Evolutionary conservation across 2,113 vertebrate species (phyloP).

Genomic region (Scytalopus superciliaris): DNA sequence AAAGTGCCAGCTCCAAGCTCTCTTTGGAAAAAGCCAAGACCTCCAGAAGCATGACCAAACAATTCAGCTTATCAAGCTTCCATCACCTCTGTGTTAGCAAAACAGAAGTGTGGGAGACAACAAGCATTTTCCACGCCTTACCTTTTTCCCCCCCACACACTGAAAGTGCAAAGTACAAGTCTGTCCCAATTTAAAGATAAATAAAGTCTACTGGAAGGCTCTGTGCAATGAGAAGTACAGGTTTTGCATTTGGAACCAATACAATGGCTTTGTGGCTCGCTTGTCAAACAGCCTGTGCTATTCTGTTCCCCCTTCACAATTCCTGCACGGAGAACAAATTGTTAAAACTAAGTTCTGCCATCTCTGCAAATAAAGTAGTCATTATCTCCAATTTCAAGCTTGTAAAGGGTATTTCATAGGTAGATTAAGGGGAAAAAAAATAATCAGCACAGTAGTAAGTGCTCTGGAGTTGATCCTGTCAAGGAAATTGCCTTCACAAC

Average conservation of each 20-base stretch:
- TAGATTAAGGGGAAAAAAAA: not conserved
- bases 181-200: not conserved
- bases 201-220: not conserved
- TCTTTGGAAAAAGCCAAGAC: not conserved
- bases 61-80: not conserved
- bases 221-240: not conserved
- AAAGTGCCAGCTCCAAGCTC: not conserved
- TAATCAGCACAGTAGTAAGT: not conserved
- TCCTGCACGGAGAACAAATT: not conserved
- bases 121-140: not conserved
- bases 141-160: not conserved
- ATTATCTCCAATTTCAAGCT: not conserved
- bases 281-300: not conserved
- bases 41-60: not conserved
- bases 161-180: not conserved
- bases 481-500: constrained; percentile 33
- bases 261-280: not conserved
- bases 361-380: not conserved
- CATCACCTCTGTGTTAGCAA: not conserved
- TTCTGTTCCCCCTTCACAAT: not conserved
- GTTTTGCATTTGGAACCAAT: not conserved
- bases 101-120: not conserved
- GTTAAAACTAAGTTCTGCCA: not conserved
- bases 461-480: constrained; percentile 16
- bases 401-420: not conserved